A percentile compares a stretch with the other conserved stretches of the same genome.
Conservation (phyloP, 1,140 invertebrate species). For the Dinothrombium tinctorium region DNA sequence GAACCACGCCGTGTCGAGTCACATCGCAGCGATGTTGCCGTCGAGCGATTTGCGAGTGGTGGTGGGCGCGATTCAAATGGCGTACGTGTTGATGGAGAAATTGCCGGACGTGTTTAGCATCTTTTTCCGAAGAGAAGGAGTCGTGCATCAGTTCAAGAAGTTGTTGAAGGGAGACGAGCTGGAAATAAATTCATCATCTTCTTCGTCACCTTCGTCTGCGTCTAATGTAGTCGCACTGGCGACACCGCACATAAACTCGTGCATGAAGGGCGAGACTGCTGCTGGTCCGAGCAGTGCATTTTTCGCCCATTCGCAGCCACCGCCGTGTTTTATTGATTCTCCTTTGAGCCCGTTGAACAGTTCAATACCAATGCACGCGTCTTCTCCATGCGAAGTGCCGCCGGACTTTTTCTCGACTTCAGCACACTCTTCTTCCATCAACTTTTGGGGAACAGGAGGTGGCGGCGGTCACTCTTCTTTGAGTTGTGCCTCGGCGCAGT, state of each 20-base stretch:
- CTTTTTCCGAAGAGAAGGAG: constrained; percentile 83
- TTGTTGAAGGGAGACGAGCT: constrained; percentile 20
- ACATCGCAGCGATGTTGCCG: constrained; percentile 92
- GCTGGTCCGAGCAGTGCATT: not conserved
- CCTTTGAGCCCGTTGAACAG: not conserved
- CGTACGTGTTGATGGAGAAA: constrained; percentile 84
- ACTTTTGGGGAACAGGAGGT: too few relatives aligned
- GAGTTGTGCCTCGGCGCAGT: not conserved
- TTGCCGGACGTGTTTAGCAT: constrained; percentile 76
- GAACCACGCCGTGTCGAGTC: constrained; percentile 80
- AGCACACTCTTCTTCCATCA: not conserved
- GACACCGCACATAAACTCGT: not conserved
- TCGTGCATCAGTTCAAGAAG: constrained; percentile 66
- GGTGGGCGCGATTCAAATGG: constrained; percentile 87
- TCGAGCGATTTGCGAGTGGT: constrained; percentile 84
- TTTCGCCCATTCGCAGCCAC: not conserved
- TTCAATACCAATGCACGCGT: not conserved
- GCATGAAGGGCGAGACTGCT: not conserved
- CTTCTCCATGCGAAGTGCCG: not conserved
- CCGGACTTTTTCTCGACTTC: not conserved
- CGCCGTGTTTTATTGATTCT: not conserved
- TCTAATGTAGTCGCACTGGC: not conserved
- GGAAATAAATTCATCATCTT: not conserved
- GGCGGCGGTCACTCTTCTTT: not conserved
- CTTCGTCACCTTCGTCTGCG: not conserved